Evolutionary conservation across 2,888 invertebrate species (phyloP), one percentile per base, ranked within the genome.

Genomic region (Proisotoma minuta): DNA sequence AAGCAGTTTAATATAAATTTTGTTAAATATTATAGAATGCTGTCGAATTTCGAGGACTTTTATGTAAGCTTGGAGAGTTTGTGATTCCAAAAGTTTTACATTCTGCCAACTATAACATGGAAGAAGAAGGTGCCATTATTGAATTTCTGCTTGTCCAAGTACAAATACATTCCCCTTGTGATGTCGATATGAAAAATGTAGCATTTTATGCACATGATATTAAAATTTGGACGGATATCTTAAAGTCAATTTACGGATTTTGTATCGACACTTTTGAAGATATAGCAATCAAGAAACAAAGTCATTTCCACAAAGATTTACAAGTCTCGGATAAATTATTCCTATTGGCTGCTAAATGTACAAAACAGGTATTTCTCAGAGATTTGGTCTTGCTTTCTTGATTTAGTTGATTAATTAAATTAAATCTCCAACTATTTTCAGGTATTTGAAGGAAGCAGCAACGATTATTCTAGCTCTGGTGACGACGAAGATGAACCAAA

Each of bases 91-190:
- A 18, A 22, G 50, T 73, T 40, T 54, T 68, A 15, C 50, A 60
- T 12, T 58, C 64, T 22, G 23, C 24, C 4, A 47, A 50, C n/a
- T 59, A 54, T 23, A 53, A 27, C 1, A 57, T 60, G 10, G 68
- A 68, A 1, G 65, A 70, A 49, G 62, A 61, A 28, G 51, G n/a
- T 4, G 64, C 59, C 3, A 52, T 66, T 18, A 49, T 64, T 49
- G 78, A 81, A 63, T 79, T 82, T 68, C 76, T 82, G 22, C 71
- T 80, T 3, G 74, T 83, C n/a, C 81, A 83, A 76, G 70, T 83
- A 15, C 75, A 78, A 66, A 74, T 82, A 28, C 84, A 84, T 75
- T 79, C 82, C 75, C 83, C 83, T 1, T 66, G 54, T 59, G 70
- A 73, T 53, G 59, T 68, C 12, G 54, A 57, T 2, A 28, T 53